Conservation (phyloP, 2,797 vertebrate genomes). For the Phataginus tetradactyla region DNA sequence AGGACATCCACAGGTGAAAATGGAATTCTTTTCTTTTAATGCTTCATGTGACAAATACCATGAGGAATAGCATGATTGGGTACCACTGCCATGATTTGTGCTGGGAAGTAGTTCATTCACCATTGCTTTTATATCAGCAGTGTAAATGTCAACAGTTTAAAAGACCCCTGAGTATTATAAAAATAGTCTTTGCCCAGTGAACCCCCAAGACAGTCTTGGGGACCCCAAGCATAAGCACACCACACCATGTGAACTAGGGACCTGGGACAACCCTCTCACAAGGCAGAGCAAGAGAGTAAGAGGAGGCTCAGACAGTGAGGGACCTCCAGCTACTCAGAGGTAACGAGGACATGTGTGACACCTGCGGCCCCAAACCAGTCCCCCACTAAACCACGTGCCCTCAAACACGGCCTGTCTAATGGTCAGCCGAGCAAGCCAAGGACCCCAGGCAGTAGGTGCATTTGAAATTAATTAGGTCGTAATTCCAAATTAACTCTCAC, state of each 20-base stretch:
- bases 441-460: not conserved
- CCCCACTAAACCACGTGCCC: not conserved
- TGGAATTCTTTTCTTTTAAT: not conserved
- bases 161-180: not conserved
- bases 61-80: not conserved
- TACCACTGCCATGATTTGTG: not conserved
- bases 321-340: not conserved
- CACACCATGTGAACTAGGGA: not conserved
- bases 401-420: not conserved
- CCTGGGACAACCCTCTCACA: not conserved
- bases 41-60: too few species aligned
- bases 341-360: not conserved
- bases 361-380: fast-evolving
- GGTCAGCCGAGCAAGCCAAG: not conserved
- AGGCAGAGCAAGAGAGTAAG: not conserved
- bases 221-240: not conserved
- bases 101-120: not conserved
- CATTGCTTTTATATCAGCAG: not conserved
- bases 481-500: not conserved
- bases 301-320: not conserved
- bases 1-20: not conserved
- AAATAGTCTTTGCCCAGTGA: not conserved
- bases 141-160: not conserved
- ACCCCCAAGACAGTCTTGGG: not conserved
- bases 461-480: not conserved